Conservation (phyloP, 2,888 invertebrate species). For the Ormyrus labotus region DNA sequence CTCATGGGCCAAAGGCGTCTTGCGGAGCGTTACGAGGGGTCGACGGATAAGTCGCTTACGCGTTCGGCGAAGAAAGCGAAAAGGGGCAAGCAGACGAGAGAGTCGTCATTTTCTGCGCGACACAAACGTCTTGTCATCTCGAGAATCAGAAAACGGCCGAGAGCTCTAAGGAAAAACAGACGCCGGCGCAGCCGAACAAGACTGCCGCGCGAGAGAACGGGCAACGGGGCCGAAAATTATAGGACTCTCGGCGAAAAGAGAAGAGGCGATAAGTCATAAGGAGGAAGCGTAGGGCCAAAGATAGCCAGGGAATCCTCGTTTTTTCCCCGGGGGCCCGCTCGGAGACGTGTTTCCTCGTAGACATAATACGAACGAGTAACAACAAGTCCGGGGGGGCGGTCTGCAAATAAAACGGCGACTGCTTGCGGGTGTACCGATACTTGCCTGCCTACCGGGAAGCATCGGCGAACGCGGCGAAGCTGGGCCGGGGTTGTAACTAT, state of each 20-base stretch:
- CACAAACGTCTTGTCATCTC: constrained; percentile 32
- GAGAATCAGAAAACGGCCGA: constrained; percentile 11
- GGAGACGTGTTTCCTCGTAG: constrained; percentile 63
- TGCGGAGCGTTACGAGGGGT: constrained; percentile 10
- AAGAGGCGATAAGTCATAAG: constrained; percentile 36
- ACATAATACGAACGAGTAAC: constrained; percentile 67
- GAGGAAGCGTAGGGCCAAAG: constrained; percentile 29
- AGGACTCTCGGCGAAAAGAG: constrained; percentile 18
- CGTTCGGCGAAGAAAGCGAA: background rate
- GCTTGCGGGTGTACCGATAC: constrained; percentile 66
- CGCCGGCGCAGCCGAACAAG: background rate
- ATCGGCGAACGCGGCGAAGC: constrained; percentile 46
- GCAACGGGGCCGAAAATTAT: constrained; percentile 26
- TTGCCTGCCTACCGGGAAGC: constrained; percentile 60
- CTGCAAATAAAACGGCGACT: constrained; percentile 61
- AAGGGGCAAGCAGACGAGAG: background rate
- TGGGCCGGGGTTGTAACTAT: constrained; percentile 61
- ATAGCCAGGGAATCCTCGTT: constrained; percentile 30
- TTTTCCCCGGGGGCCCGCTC: background rate
- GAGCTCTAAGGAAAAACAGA: background rate
- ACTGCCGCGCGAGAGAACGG: background rate
- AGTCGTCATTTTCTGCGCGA: constrained; percentile 10
- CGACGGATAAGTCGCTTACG: constrained; percentile 38
- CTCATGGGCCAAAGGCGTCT: background rate
- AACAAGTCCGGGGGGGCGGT: constrained; percentile 62